Evolutionary conservation across 2,888 invertebrate genomes (phyloP).

Genomic region (Orthonevra nobilis): DNA sequence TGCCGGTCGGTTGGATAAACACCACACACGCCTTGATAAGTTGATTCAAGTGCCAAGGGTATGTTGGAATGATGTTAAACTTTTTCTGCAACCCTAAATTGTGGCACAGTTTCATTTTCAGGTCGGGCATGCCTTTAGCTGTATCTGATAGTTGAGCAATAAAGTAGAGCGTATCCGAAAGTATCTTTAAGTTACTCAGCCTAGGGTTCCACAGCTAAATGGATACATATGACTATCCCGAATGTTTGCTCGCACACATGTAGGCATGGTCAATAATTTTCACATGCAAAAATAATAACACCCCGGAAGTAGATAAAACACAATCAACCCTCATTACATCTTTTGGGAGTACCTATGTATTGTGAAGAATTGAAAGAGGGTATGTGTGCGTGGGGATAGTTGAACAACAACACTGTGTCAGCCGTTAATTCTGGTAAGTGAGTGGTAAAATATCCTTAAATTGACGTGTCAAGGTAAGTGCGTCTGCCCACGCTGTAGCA

Average conservation of each 20-base stretch:
- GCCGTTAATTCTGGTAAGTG: constrained; percentile 68
- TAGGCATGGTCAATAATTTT: constrained; percentile 50
- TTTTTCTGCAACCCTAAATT: constrained; percentile 39
- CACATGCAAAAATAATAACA: constrained; percentile 63
- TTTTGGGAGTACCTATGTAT: constrained; percentile 1
- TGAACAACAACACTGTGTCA: constrained; percentile 57
- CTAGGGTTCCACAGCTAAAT: constrained; percentile 26
- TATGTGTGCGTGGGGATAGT: constrained; percentile 53
- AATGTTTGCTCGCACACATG: neutral
- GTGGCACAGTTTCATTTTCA: constrained; percentile 6
- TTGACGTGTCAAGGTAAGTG: constrained; percentile 68
- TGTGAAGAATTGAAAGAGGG: neutral
- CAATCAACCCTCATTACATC: constrained; percentile 55
- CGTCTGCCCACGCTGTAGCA: constrained; percentile 51
- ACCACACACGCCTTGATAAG: constrained; percentile 13
- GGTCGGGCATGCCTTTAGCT: constrained; percentile 28
- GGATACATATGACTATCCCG: constrained; percentile 39
- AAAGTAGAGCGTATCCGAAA: constrained; percentile 12
- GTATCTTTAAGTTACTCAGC: constrained; percentile 28
- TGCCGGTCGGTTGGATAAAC: constrained; percentile 31
- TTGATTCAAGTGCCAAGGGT: constrained; percentile 2
- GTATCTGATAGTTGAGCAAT: constrained; percentile 25
- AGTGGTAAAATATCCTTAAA: constrained; percentile 70
- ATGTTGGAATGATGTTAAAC: constrained; percentile 3
- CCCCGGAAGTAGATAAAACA: constrained; percentile 46